These are phyloP conservation scores for Diorhabda carinulata DNA, from an alignment of 1,140 invertebrate species.

Conservation along the genomic window DNA sequence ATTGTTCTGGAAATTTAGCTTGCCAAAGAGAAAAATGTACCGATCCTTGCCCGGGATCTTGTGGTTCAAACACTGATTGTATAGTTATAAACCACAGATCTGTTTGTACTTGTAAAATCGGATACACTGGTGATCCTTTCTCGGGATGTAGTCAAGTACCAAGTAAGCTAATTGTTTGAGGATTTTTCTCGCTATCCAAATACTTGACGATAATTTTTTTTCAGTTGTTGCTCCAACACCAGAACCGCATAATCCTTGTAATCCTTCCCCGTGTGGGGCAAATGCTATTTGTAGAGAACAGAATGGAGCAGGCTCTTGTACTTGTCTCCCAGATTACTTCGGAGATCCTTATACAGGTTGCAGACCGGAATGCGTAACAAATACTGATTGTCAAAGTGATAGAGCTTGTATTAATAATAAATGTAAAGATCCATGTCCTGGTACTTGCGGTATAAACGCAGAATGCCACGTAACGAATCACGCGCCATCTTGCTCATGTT, in stretches of 20 bases:
- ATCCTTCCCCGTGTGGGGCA: conserved; percentile 72
- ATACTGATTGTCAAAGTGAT: conserved; percentile 65
- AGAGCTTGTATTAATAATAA: conserved; percentile 65
- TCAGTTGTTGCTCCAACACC: conserved; percentile 39
- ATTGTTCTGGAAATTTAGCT: conserved; percentile 59
- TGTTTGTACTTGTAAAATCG: conserved; percentile 56
- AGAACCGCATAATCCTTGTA: conserved; percentile 56
- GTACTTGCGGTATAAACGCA: conserved; percentile 70
- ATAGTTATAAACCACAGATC: conserved; percentile 60
- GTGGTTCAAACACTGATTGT: conserved; percentile 59
- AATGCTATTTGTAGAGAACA: conserved; percentile 76
- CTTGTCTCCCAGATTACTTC: conserved; percentile 66
- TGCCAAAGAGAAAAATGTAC: conserved; percentile 63
- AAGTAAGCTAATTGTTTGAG: conserved; percentile 38
- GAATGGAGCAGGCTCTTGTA: conserved; percentile 69
- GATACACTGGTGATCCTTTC: conserved; percentile 61
- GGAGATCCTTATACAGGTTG: conserved; percentile 73
- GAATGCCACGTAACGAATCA: conserved; percentile 71
- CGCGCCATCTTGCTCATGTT: conserved; percentile 69
- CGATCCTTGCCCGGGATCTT: conserved; percentile 59
- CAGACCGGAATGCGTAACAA: conserved; percentile 68
- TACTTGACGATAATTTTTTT: conserved; percentile 21
- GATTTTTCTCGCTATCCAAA: background rate
- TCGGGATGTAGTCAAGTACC: conserved; percentile 53
- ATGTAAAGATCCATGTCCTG: conserved; percentile 68